Conservation (phyloP, 2,888 invertebrate species). For the Thumatha senex region DNA sequence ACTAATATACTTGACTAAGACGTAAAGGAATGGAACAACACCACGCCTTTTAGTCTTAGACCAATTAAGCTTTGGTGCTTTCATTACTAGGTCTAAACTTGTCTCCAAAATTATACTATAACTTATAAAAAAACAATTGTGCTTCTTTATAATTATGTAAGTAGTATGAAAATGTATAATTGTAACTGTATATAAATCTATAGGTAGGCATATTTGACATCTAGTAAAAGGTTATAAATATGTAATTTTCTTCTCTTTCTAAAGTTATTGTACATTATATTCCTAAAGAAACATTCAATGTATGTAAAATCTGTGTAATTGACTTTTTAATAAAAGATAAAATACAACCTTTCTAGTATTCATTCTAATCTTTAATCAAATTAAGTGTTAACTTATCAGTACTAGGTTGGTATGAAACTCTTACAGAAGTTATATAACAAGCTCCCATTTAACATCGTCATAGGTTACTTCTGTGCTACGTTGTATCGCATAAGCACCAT, state of each 20-base stretch:
- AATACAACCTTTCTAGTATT: conserved; percentile 15
- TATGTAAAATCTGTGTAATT: conserved; percentile 61
- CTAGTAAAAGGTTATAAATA: conserved; percentile 11
- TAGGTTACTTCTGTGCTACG: too few species aligned
- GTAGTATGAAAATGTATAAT: neutral
- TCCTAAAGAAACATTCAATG: conserved; percentile 25
- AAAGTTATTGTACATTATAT: conserved; percentile 18
- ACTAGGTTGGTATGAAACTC: too few species aligned
- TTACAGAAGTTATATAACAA: too few species aligned
- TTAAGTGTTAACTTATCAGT: too few species aligned
- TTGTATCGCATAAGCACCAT: too few species aligned
- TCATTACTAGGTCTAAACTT: conserved; percentile 2
- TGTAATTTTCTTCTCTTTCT: conserved; percentile 18
- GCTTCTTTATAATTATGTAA: neutral
- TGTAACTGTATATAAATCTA: neutral
- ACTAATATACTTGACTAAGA: too few species aligned
- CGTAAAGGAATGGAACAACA: neutral
- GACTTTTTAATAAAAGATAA: conserved; percentile 63
- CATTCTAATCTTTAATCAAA: neutral
- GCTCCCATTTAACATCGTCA: too few species aligned
- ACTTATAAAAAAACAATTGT: neutral
- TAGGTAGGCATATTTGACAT: neutral
- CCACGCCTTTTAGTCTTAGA: neutral
- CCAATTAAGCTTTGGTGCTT: neutral
- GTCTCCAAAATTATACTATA: conserved; percentile 1